These are phyloP conservation scores for Aix galericulata DNA, from an alignment of 2,113 vertebrate species.

Conservation along the genomic window DNA sequence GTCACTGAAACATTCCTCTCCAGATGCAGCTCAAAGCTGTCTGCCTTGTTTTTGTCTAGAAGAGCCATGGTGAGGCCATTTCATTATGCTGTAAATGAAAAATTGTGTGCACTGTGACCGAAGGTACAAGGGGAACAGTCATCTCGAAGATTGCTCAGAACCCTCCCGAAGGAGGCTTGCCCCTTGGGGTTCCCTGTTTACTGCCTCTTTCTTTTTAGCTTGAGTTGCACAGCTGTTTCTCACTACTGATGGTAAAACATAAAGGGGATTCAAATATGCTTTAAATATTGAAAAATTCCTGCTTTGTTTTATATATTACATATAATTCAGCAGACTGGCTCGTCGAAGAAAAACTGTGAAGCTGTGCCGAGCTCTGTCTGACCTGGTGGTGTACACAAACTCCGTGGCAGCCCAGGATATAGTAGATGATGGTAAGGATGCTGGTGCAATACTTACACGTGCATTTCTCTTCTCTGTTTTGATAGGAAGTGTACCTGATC, in stretches of 20 bases:
- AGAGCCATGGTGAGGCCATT: not conserved
- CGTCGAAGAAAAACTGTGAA: slow-evolving; percentile 94
- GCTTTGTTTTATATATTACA: not conserved
- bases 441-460: fast-evolving
- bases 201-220: not conserved
- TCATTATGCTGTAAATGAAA: not conserved
- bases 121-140: not conserved
- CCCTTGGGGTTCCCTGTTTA: not conserved
- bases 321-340: slow-evolving; percentile 72
- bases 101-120: not conserved
- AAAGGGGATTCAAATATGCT: not conserved
- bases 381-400: slow-evolving; percentile 94
- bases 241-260: not conserved
- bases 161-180: not conserved
- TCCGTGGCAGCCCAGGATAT: slow-evolving; percentile 93
- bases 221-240: not conserved
- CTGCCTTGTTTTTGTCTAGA: not conserved
- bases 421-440: slow-evolving; percentile 88
- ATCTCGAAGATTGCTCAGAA: not conserved
- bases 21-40: not conserved
- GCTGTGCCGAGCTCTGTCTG: slow-evolving; percentile 93
- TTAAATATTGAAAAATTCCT: not conserved
- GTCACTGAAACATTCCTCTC: not conserved
- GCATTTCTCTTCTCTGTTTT: not conserved
- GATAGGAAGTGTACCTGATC: not conserved